A percentile compares a stretch with the other conserved stretches of the same genome.
Evolutionary conservation across 2,113 vertebrate species (phyloP).

Genomic region (Gymnobelideus leadbeateri): DNA sequence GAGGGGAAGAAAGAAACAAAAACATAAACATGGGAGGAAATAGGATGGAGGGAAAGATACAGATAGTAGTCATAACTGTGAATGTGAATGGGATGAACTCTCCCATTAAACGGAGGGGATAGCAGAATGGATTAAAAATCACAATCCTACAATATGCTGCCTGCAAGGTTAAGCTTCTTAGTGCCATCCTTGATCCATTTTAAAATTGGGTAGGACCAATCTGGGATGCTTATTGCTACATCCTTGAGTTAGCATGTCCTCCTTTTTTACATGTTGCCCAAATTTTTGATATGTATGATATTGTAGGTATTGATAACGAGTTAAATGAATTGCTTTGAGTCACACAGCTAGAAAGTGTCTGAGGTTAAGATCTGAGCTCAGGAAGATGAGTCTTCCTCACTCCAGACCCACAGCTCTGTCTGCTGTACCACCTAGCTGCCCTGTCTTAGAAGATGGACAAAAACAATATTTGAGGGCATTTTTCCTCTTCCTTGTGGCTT

Average conservation of each 20-base stretch:
- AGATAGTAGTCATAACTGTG: too few species aligned
- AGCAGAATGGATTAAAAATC: too few species aligned
- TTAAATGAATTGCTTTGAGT: neutral
- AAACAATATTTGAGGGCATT: neutral
- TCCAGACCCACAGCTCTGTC: neutral
- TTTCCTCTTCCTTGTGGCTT: neutral
- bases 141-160: too few species aligned
- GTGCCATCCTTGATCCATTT: constrained; percentile 6
- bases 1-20: too few species aligned
- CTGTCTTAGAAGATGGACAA: neutral
- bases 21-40: too few species aligned
- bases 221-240: constrained; percentile 7
- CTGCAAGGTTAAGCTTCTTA: neutral
- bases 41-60: too few species aligned
- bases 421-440: neutral
- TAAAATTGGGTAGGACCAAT: constrained; percentile 1
- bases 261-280: constrained; percentile 29
- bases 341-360: neutral
- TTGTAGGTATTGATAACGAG: constrained; percentile 12
- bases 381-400: neutral
- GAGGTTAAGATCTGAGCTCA: neutral
- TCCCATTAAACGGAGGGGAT: too few species aligned
- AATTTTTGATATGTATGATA: neutral
- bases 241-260: neutral
- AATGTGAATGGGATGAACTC: too few species aligned